Conservation (phyloP, 1,140 invertebrate species). For the Drosophila tropicalis region DNA sequence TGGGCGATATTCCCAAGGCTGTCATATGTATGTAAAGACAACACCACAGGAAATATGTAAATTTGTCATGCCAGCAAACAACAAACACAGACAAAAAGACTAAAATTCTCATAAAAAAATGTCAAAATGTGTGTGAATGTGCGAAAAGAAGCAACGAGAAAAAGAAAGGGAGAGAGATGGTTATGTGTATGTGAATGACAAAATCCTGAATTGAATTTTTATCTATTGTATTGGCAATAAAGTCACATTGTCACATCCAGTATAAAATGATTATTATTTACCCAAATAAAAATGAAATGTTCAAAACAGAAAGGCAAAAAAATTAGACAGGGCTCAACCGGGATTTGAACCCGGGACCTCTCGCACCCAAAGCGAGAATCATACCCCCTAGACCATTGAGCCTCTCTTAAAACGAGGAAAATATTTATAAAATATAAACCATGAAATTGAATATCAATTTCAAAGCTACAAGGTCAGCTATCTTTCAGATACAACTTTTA, state of each 20-base stretch:
- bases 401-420: constrained; percentile 74
- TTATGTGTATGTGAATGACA: constrained; percentile 13
- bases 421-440: constrained; percentile 21
- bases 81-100: constrained; percentile 63
- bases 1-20: constrained; percentile 70
- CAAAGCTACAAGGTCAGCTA: constrained; percentile 6
- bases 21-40: constrained; percentile 76
- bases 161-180: background rate
- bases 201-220: constrained; percentile 82
- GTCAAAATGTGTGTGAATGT: constrained; percentile 36
- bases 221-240: constrained; percentile 80
- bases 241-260: constrained; percentile 74
- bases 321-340: constrained; percentile 85
- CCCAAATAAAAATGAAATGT: constrained; percentile 5
- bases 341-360: constrained; percentile 96
- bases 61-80: constrained; percentile 71
- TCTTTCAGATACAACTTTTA: constrained; percentile 18
- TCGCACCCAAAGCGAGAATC: constrained; percentile 95
- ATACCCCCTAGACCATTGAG: constrained; percentile 95
- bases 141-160: background rate
- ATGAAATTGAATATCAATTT: background rate
- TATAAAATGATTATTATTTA: constrained; percentile 69
- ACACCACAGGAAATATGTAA: constrained; percentile 63
- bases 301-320: constrained; percentile 4
- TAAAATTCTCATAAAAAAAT: constrained; percentile 83